phyloP scores from a whole-genome alignment of 2,113 vertebrate species.

The Protobothrops flavoviridis region DNA sequence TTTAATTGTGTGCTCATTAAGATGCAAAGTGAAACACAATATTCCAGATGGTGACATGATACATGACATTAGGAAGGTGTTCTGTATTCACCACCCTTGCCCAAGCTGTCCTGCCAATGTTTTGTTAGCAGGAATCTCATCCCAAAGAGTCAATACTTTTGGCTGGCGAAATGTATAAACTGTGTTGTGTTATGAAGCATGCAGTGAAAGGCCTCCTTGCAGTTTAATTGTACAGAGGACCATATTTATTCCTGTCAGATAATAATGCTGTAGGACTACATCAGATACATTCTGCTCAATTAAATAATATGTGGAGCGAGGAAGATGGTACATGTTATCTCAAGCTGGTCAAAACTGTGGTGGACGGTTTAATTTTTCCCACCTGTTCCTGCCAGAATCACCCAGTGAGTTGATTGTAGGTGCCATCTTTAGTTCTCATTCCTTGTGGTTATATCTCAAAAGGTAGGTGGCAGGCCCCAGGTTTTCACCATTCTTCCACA shows the following conservation, averaged over 20 bases:
- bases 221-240: background rate
- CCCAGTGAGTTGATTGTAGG: background rate
- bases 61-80: background rate
- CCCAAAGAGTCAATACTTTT: constrained; percentile 42
- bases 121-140: constrained; percentile 36
- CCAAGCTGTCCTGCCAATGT: constrained; percentile 38
- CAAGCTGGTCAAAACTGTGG: background rate
- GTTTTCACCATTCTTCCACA: background rate
- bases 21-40: constrained; percentile 28
- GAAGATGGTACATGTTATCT: background rate
- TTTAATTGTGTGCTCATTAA: background rate
- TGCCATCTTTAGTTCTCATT: background rate
- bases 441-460: background rate
- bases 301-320: background rate
- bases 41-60: constrained; percentile 33
- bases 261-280: background rate
- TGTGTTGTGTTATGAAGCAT: constrained; percentile 18
- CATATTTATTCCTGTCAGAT: background rate
- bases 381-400: background rate
- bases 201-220: constrained; percentile 9
- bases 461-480: background rate
- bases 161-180: constrained; percentile 49
- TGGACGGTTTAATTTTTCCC: background rate
- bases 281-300: background rate
- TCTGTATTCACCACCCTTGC: constrained; percentile 29